Evolutionary conservation across 1,140 invertebrate genomes (phyloP).

Genomic region (Listronotus bonariensis): DNA sequence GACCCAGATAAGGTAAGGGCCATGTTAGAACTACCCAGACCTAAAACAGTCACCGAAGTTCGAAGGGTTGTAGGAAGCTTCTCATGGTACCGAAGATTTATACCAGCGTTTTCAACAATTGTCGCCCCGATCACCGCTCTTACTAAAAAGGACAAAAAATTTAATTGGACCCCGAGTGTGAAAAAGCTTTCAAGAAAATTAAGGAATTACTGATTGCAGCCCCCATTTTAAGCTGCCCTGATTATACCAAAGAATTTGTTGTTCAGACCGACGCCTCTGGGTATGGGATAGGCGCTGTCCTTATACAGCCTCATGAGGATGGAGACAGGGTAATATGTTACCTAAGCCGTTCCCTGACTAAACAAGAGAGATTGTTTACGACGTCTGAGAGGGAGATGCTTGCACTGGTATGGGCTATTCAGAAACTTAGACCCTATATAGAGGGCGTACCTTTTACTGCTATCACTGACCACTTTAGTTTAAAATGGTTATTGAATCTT

Average conservation of each 20-base stretch:
- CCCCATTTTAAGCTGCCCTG: constrained; percentile 32
- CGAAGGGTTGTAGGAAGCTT: constrained; percentile 56
- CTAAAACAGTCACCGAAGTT: constrained; percentile 22
- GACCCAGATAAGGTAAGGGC: constrained; percentile 46
- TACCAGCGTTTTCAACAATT: constrained; percentile 54
- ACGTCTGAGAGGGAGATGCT: constrained; percentile 59
- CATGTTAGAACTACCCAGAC: constrained; percentile 45
- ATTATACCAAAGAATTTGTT: constrained; percentile 46
- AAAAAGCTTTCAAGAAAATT: constrained; percentile 25
- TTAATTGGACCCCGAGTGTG: constrained; percentile 5
- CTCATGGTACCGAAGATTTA: constrained; percentile 55
- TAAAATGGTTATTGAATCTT: constrained; percentile 54
- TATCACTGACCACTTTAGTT: no score
- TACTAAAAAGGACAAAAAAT: background rate
- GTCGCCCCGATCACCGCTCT: constrained; percentile 51
- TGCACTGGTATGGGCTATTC: no score
- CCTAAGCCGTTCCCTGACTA: constrained; percentile 51
- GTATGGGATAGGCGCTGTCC: constrained; percentile 28
- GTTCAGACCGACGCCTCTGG: constrained; percentile 41
- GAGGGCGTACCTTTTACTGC: no score
- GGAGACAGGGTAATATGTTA: constrained; percentile 51
- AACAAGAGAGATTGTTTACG: constrained; percentile 55
- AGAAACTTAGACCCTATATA: no score
- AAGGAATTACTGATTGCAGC: constrained; percentile 24
- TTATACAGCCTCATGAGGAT: no score